Conservation (phyloP, 2,888 invertebrate genomes). For the Loripinus fragilis region DNA sequence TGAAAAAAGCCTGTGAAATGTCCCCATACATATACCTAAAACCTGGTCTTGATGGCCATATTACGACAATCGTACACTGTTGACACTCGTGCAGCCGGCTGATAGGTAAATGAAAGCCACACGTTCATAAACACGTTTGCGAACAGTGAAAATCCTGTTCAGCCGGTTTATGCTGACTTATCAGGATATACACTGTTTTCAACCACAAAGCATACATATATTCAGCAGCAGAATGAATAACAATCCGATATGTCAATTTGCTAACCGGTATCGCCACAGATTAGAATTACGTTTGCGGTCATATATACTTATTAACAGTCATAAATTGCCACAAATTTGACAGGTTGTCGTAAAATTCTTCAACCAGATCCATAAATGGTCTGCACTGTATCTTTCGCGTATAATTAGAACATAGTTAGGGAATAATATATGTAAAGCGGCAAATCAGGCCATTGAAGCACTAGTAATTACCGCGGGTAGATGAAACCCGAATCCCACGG, state of each 20-base stretch:
- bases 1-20: constrained; percentile 55
- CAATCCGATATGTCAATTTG: constrained; percentile 57
- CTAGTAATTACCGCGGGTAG: constrained; percentile 50
- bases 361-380: constrained; percentile 61
- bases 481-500: constrained; percentile 51
- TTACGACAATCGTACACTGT: no score
- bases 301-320: constrained; percentile 63
- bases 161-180: no score
- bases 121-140: no score
- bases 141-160: no score
- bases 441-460: constrained; percentile 52
- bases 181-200: no score
- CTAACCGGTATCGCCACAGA: constrained; percentile 45
- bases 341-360: constrained; percentile 60
- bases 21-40: constrained; percentile 33
- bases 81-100: no score
- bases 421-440: constrained; percentile 64
- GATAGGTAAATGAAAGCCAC: no score
- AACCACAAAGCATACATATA: no score
- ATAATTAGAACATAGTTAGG: constrained; percentile 66
- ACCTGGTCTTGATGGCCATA: no score
- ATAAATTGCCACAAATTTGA: constrained; percentile 64
- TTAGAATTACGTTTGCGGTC: constrained; percentile 58
- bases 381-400: constrained; percentile 54
- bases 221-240: not conserved